A percentile compares a stretch with the other conserved stretches of the same genome.
These are phyloP conservation scores for Diplolepis rosae DNA, from an alignment of 2,888 invertebrate genomes.

Conservation along the genomic window DNA sequence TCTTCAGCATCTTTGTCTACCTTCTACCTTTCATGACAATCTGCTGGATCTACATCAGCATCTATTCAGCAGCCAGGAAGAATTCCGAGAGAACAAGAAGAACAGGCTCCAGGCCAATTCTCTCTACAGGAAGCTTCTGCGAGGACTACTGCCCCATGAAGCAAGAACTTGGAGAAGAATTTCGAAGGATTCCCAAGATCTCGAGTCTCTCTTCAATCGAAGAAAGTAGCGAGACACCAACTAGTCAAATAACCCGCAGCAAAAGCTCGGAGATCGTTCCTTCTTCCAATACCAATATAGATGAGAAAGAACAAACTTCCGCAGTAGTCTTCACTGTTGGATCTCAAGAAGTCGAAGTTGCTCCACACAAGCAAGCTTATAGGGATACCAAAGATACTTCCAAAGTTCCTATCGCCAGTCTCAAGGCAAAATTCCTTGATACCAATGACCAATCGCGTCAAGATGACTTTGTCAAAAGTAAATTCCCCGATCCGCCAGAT, in stretches of 20 bases:
- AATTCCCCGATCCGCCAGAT: constrained; percentile 52
- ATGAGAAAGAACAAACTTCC: constrained; percentile 13
- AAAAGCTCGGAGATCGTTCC: constrained; percentile 49
- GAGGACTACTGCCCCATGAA: constrained; percentile 61
- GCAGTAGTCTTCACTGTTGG: constrained; percentile 68
- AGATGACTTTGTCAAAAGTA: constrained; percentile 50
- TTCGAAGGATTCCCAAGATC: constrained; percentile 67
- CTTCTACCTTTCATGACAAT: constrained; percentile 78
- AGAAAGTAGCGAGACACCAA: constrained; percentile 67
- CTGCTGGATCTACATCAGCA: constrained; percentile 83
- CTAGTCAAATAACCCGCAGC: constrained; percentile 57
- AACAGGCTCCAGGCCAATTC: constrained; percentile 68
- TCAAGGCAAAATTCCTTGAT: constrained; percentile 59
- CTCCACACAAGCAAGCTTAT: constrained; percentile 38
- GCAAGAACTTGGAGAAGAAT: constrained; percentile 60
- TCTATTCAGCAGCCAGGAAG: constrained; percentile 84
- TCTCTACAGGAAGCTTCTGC: constrained; percentile 66
- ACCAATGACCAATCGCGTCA: constrained; percentile 30
- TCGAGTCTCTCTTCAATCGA: constrained; percentile 71
- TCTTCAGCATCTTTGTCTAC: constrained; percentile 74
- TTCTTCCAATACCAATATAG: not conserved
- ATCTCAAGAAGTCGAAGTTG: constrained; percentile 55
- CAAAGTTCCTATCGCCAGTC: constrained; percentile 61
- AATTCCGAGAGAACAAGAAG: constrained; percentile 80
- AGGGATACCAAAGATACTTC: constrained; percentile 56